Base-by-base conservation (phyloP, 1,140 invertebrate genomes). In the Daktulosphaira vitifoliae region DNA sequence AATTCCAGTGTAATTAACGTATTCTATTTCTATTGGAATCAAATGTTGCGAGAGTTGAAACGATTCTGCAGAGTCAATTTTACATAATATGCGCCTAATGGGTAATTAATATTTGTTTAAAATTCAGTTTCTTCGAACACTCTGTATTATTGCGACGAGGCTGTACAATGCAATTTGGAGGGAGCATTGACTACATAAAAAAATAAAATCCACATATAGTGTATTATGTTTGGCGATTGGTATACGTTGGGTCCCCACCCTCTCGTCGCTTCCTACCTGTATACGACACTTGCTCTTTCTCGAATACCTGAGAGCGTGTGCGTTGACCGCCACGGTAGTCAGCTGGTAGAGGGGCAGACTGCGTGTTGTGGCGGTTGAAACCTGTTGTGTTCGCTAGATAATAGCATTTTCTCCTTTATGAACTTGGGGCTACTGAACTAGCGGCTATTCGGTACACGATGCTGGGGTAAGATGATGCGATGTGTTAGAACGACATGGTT, bases 281-380 rank as follows among this genome's bases (percentile, higher is more conserved):
- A 38, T 13, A 54, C 51, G 22, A 56, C 53, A 56, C 53, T 56
- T 56, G 53, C 53, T 56, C 53, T 56, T 56, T 56, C n/a, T 15
- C 4, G 37, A 56, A 56, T 44, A 56, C 53, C 53, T 56, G 53
- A n/a, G 38, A n/a, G 38, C 53, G 38, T 44, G 53, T 8, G 53
- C 39, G 53, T 26, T 56, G 53, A 44, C 38, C 53, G 23, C 46
- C 16, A 8, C 48, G 23, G 13, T 23, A 20, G 52, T 29, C 33
- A 33, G 29, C 3, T 16, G 39, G 29, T 4, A n/a, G 51, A 18
- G 18, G 26, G 11, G 16, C 5, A 33, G 29, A 33, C n/a, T n/a
- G n/a, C n/a, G n/a, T n/a, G n/a, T n/a, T 33, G 11, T 5, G 2
- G 49, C 26, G 49, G 16, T 4, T 4, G n/a, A 56, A 56, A 56